Evolutionary conservation across 2,797 vertebrate species (phyloP).

Genomic region (Acanthornis magna): DNA sequence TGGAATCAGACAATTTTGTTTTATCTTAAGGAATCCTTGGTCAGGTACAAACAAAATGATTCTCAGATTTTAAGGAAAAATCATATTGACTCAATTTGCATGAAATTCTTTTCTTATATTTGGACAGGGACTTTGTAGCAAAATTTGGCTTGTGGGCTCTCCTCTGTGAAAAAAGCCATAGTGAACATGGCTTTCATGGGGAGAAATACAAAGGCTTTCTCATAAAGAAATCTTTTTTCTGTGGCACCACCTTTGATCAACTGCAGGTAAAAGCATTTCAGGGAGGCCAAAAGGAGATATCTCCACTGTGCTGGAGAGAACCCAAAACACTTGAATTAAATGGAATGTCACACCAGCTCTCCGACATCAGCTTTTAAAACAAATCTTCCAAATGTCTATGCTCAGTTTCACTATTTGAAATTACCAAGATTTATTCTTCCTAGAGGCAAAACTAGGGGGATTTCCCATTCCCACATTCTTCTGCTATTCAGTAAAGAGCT

Average conservation of each 20-base stretch:
- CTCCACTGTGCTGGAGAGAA: background rate
- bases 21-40: background rate
- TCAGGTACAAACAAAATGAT: background rate
- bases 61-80: background rate
- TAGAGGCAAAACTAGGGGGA: background rate
- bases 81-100: background rate
- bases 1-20: background rate
- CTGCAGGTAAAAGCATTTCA: background rate
- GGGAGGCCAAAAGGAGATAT: background rate
- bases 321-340: background rate
- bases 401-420: background rate
- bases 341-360: background rate
- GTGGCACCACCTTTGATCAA: background rate
- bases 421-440: background rate
- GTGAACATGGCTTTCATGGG: background rate
- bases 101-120: background rate
- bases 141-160: background rate
- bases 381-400: background rate
- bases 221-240: background rate
- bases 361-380: background rate
- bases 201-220: background rate
- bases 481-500: background rate
- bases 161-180: background rate
- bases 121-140: background rate
- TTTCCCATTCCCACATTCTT: constrained; percentile 27